Evolutionary conservation across 2,797 vertebrate species (phyloP).

Genomic region (Tachyglossus aculeatus): DNA sequence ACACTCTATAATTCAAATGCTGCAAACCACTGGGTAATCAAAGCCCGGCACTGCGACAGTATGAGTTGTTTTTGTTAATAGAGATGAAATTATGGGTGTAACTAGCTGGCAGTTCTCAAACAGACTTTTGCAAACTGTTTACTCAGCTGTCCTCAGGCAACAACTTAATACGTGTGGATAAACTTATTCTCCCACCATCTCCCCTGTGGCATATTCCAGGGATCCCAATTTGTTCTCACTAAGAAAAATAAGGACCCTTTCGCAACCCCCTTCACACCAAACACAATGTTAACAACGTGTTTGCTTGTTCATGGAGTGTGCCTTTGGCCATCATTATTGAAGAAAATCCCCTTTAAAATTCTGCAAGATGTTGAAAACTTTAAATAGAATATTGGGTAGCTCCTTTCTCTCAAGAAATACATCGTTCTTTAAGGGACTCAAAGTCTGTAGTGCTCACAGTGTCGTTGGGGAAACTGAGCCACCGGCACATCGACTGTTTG

Average conservation of each 20-base stretch:
- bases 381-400: background rate
- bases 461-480: no score
- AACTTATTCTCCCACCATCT: conserved; percentile 77
- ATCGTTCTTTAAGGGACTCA: background rate
- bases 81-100: conserved; percentile 85
- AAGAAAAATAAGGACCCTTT: conserved; percentile 41
- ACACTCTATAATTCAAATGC: conserved; percentile 71
- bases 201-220: conserved; percentile 70
- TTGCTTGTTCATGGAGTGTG: conserved; percentile 5
- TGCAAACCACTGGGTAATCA: conserved; percentile 61
- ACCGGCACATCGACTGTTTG: no score
- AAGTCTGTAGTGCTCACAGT: no score
- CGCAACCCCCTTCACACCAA: conserved; percentile 16
- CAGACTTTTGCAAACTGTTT: conserved; percentile 81
- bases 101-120: conserved; percentile 80
- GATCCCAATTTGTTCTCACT: conserved; percentile 71
- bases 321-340: conserved; percentile 1
- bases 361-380: background rate
- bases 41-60: conserved; percentile 68
- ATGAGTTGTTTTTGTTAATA: conserved; percentile 82
- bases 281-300: conserved; percentile 11
- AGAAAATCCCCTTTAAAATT: conserved; percentile 12
- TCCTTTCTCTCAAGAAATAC: background rate
- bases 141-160: conserved; percentile 81
- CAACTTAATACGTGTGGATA: conserved; percentile 75